Conservation (phyloP, 2,888 invertebrate species). For the Anoncus sp. region DNA sequence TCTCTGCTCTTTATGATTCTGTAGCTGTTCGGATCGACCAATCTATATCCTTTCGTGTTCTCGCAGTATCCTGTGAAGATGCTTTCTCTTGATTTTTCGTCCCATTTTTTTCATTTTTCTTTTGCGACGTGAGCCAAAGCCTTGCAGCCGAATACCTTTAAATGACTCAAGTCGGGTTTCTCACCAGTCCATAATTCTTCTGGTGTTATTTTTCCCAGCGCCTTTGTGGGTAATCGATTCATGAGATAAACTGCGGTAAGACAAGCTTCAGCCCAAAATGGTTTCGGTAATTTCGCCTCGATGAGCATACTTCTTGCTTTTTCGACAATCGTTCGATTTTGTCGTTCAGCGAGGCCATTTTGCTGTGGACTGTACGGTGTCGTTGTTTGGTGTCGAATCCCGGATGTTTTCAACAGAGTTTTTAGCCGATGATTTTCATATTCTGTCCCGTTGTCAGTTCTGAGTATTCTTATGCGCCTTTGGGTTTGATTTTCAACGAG, state of each 20-base stretch:
- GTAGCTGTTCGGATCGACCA: conserved; percentile 38
- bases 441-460: neutral
- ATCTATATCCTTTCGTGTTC: conserved; percentile 61
- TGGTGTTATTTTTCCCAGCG: conserved; percentile 3
- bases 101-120: conserved; percentile 39
- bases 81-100: conserved; percentile 21
- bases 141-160: conserved; percentile 35
- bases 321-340: conserved; percentile 39
- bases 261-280: neutral
- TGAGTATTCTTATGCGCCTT: neutral
- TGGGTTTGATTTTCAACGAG: neutral
- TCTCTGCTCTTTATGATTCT: conserved; percentile 46
- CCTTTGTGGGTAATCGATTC: conserved; percentile 30
- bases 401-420: too few relatives aligned
- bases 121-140: conserved; percentile 39
- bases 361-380: conserved; percentile 6
- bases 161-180: conserved; percentile 28
- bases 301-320: conserved; percentile 25
- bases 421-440: too few relatives aligned
- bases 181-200: conserved; percentile 30
- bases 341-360: conserved; percentile 42
- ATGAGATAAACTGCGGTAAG: conserved; percentile 36
- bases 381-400: neutral
- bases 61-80: conserved; percentile 56
- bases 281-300: neutral